Conservation (phyloP, 2,797 vertebrate species). For the Cuculus canorus region DNA sequence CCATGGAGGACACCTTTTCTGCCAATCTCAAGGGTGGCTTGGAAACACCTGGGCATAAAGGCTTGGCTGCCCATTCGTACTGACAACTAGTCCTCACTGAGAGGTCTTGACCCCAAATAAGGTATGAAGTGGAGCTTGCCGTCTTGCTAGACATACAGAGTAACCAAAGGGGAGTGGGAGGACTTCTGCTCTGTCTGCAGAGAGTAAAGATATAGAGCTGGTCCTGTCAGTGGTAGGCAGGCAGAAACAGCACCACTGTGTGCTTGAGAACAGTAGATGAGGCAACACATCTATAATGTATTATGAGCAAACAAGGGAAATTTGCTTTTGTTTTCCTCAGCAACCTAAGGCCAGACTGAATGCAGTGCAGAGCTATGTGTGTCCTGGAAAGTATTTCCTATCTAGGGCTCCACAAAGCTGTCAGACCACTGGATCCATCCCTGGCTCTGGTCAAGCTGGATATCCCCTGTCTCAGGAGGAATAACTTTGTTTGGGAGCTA, state of each 20-base stretch:
- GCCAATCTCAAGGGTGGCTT: neutral
- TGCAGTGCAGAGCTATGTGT: neutral
- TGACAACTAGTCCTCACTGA: neutral
- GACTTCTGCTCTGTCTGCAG: neutral
- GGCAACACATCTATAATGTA: neutral
- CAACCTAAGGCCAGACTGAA: neutral
- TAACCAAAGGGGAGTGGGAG: neutral
- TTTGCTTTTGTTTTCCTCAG: neutral
- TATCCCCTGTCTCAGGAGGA: neutral
- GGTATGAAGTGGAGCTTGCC: neutral
- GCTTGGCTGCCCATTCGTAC: neutral
- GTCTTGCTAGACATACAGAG: neutral
- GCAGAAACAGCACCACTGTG: neutral
- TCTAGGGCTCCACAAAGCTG: neutral
- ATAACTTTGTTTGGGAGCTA: neutral
- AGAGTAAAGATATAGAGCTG: rapidly evolving
- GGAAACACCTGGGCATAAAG: neutral
- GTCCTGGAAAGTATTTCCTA: neutral
- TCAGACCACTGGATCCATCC: neutral
- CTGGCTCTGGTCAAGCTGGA: neutral
- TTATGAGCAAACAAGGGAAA: neutral
- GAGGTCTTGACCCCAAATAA: neutral
- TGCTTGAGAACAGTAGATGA: neutral
- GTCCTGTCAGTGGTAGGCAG: neutral
- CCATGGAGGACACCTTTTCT: neutral